These are phyloP conservation scores for Spongia lamella DNA, from an alignment of 37 sponge, comb jelly and placozoan species.

Conservation along the genomic window DNA sequence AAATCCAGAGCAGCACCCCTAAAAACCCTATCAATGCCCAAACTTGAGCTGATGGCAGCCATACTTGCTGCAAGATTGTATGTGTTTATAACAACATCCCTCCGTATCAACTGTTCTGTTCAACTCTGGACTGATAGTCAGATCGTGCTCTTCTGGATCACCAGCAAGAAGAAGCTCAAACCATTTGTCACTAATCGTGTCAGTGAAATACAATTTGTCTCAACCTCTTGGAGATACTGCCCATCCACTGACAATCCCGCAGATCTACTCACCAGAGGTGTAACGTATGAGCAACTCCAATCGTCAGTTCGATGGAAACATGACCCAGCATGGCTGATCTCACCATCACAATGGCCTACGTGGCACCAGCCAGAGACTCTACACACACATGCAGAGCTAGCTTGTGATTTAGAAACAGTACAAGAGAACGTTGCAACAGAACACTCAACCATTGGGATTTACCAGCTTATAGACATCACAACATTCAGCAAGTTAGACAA, in stretches of 20 bases:
- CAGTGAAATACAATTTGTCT: too few relatives aligned
- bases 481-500: too few relatives aligned
- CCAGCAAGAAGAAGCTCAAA: slow-evolving; percentile 16
- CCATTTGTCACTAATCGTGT: slow-evolving; percentile 29
- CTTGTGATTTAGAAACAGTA: too few relatives aligned
- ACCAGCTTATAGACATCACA: too few relatives aligned
- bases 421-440: too few relatives aligned
- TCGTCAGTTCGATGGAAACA: slow-evolving; percentile 34
- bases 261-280: too few relatives aligned
- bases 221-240: too few relatives aligned
- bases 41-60: too few relatives aligned
- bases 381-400: too few relatives aligned
- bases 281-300: too few relatives aligned
- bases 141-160: slow-evolving; percentile 44
- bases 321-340: slow-evolving; percentile 27
- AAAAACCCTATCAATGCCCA: slow-evolving; percentile 24
- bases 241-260: too few relatives aligned
- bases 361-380: not conserved
- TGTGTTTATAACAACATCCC: not conserved
- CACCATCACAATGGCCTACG: slow-evolving; percentile 10
- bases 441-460: too few relatives aligned
- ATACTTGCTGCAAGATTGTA: not conserved
- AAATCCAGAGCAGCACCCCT: slow-evolving; percentile 35
- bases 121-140: slow-evolving; percentile 47
- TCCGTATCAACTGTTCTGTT: slow-evolving; percentile 6